Evolutionary conservation across 2,113 vertebrate species (phyloP), one percentile per base, ranked within the genome.

Genomic region (Grallaria varia): DNA sequence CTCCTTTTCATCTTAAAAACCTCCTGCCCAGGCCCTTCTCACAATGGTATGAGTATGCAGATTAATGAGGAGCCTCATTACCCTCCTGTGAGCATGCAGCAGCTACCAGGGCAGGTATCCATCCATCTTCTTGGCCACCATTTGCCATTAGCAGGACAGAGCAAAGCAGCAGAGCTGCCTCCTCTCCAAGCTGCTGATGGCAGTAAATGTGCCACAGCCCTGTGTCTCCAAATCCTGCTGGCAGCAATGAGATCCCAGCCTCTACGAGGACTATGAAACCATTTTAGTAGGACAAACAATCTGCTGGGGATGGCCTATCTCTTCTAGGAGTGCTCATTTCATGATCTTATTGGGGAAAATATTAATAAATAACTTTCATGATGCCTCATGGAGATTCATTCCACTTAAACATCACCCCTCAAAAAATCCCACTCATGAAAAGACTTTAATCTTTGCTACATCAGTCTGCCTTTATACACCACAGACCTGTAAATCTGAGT

Each of bases 181-280:
- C 39, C 28, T 59, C 53, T n/a, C 31, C 0, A 50, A 75, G 37
- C 40, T 55, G 35, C 37, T 22, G 5, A 25, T 0, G 1, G 66
- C 79, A 71, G 64, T 0, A 1, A 2, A 6, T 4, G 25, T 62
- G 52, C 40, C 2, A 0, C 18, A n/a, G 79, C 28, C 33, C 45
- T 14, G 12, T 1, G 1, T 15, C 47, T 62, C 55, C 50, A 40
- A 12, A 47, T 39, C 56, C 33, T 0, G 0, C 40, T 39, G 66
- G 40, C 60, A 79, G 60, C 3, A 3, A 31, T 14, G 49, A 45
- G 39, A 75, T 37, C 37, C 80, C 80, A 89, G 80, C 18, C 40
- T 35, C n/a, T 52, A 35, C 7, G 10, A 68, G 68, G 20, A 47
- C 14, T 12, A 5, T 21, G 50, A 64, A 84, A 31, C 55, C 39